Conservation (phyloP, 2,797 vertebrate species). For the Propithecus perrieri region DNA sequence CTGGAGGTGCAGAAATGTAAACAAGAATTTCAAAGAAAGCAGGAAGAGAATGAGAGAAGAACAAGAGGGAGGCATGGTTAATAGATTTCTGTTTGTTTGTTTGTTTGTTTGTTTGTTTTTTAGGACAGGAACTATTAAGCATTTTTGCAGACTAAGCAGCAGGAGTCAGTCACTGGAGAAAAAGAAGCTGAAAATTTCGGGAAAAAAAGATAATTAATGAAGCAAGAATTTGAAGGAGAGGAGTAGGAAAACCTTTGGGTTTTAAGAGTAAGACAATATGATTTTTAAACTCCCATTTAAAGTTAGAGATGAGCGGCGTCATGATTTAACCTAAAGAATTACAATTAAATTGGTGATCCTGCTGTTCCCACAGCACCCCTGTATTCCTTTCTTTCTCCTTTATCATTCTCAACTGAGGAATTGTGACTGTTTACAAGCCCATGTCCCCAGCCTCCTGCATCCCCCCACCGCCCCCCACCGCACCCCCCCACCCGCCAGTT, state of each 20-base stretch:
- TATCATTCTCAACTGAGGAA: neutral
- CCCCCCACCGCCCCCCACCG: too few relatives aligned
- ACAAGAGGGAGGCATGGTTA: neutral
- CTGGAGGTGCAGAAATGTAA: neutral
- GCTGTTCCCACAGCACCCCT: neutral
- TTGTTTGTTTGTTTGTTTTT: neutral
- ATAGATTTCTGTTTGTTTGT: neutral
- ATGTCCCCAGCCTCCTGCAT: neutral
- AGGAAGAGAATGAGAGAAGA: neutral
- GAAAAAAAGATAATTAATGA: neutral
- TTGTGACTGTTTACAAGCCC: neutral
- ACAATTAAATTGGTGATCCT: neutral
- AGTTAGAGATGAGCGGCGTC: neutral
- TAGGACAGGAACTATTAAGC: neutral
- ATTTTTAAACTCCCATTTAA: neutral
- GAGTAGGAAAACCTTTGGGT: neutral
- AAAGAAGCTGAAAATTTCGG: neutral
- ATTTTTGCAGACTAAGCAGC: neutral
- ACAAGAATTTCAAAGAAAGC: neutral
- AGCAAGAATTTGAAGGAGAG: neutral
- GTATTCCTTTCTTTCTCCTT: neutral
- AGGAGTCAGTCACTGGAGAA: neutral
- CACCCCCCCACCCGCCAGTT: too few relatives aligned
- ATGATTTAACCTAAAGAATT: neutral
- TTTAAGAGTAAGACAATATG: neutral